Evolutionary conservation across 2,113 vertebrate species (phyloP).

Genomic region (Urocolius indicus): DNA sequence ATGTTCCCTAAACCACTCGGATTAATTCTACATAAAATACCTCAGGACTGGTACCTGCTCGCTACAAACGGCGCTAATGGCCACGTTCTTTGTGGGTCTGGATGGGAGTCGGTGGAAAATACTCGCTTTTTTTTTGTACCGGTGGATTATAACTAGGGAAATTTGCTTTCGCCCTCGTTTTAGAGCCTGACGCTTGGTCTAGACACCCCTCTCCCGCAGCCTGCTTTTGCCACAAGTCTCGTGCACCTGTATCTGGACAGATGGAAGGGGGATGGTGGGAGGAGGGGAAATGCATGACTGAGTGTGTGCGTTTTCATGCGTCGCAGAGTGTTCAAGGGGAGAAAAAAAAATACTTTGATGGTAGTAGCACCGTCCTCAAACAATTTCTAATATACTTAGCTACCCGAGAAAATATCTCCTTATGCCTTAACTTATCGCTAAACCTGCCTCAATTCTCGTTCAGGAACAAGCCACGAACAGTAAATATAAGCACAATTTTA

Average conservation of each 20-base stretch:
- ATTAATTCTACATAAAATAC: background rate
- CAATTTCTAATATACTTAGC: background rate
- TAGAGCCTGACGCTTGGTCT: background rate
- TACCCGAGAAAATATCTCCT: background rate
- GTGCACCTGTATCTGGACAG: constrained; percentile 21
- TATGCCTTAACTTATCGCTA: background rate
- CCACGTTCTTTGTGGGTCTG: background rate
- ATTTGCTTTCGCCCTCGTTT: background rate
- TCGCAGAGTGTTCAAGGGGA: background rate
- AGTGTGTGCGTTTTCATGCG: background rate
- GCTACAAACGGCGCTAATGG: background rate
- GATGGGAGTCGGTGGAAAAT: background rate
- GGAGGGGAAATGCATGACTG: rapidly evolving
- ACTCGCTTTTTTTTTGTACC: background rate
- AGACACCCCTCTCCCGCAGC: background rate
- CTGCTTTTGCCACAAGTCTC: background rate
- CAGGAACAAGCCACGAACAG: background rate
- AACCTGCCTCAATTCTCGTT: background rate
- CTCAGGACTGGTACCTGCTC: background rate
- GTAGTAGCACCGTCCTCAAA: background rate
- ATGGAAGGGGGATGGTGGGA: background rate
- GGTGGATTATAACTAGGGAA: background rate
- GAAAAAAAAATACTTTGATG: background rate
- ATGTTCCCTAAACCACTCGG: background rate
- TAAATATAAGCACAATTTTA: background rate